These are phyloP conservation scores for Rattus rattus DNA, from an alignment of 2,113 vertebrate species.

Conservation along the genomic window DNA sequence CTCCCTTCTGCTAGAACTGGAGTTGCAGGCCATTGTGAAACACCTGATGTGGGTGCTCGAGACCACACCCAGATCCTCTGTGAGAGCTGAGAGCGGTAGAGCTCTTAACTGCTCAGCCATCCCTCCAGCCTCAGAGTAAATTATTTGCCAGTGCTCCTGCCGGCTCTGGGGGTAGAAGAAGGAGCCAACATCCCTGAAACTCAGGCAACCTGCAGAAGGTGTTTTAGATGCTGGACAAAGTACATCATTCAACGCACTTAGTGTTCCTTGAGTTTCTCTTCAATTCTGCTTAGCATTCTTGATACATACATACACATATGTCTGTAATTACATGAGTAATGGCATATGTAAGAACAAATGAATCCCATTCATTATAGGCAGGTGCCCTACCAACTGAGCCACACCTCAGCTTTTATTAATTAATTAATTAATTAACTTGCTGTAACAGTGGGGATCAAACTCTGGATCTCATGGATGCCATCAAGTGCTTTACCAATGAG, in stretches of 20 bases:
- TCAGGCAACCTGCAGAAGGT: background rate
- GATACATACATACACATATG: too few relatives aligned
- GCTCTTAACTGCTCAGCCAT: background rate
- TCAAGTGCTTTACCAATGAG: background rate
- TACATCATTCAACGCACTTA: background rate
- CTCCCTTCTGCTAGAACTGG: background rate
- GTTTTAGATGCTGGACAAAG: background rate
- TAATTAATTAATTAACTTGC: background rate
- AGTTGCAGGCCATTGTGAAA: too few relatives aligned
- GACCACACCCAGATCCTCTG: background rate
- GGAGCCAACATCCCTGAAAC: background rate
- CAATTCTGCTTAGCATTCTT: background rate
- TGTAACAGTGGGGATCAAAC: background rate
- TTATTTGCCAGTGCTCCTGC: background rate
- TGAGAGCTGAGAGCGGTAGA: background rate
- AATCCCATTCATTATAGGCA: background rate
- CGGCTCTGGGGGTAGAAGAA: background rate
- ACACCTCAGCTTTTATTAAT: background rate
- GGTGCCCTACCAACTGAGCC: background rate
- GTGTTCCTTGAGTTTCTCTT: background rate
- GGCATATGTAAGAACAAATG: background rate
- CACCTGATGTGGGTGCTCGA: background rate
- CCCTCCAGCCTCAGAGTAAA: background rate
- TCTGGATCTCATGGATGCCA: too few relatives aligned
- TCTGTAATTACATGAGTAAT: background rate